These are phyloP conservation scores for Abramis brama DNA, from an alignment of 2,113 vertebrate species.

Conservation along the genomic window DNA sequence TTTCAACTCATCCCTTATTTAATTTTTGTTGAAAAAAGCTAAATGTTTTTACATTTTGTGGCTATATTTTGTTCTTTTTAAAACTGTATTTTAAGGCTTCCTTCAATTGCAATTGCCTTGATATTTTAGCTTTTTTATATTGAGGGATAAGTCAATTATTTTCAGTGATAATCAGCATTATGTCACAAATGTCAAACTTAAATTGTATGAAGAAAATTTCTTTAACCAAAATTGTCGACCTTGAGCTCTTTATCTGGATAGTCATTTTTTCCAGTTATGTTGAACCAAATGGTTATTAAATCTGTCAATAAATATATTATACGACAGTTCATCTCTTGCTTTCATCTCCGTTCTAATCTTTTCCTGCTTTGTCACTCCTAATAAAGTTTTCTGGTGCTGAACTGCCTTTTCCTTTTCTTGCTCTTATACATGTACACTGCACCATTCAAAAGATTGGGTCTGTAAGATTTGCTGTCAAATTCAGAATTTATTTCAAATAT, in stretches of 20 bases:
- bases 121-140: background rate
- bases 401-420: background rate
- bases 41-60: background rate
- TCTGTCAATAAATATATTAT: constrained; percentile 7
- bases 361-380: background rate
- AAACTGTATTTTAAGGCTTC: background rate
- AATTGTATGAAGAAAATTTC: background rate
- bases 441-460: background rate
- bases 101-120: background rate
- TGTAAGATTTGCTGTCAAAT: background rate
- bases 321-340: background rate
- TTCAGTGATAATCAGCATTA: background rate
- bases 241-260: background rate
- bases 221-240: background rate
- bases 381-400: background rate
- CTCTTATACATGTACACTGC: background rate
- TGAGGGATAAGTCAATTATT: background rate
- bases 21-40: background rate
- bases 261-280: background rate
- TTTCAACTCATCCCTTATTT: background rate
- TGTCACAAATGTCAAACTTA: background rate
- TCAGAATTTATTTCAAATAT: no score
- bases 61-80: background rate
- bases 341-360: background rate
- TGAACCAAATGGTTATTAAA: background rate